Conservation (phyloP, 2,113 vertebrate species). For the Sclerurus mexicanus region DNA sequence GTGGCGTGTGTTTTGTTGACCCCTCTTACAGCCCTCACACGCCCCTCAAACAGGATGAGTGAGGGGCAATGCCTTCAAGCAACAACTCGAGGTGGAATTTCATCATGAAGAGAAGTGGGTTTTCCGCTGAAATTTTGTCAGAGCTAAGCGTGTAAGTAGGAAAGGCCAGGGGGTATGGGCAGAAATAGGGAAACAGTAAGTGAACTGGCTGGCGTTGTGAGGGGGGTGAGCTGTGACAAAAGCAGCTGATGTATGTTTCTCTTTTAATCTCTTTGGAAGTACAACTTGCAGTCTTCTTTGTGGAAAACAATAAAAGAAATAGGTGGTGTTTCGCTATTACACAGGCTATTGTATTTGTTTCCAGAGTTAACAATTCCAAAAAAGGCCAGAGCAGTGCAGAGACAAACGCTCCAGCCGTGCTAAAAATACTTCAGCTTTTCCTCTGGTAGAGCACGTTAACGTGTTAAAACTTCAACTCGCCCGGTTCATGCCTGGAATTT, state of each 20-base stretch:
- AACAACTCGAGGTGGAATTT: accelerated
- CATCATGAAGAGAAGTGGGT: background rate
- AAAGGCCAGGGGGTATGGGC: background rate
- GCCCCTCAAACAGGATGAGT: background rate
- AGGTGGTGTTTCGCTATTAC: background rate
- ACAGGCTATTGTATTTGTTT: constrained; percentile 31
- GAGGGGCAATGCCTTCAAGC: background rate
- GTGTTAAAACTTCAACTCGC: background rate
- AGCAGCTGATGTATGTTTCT: background rate
- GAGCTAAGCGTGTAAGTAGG: background rate
- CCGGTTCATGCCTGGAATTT: background rate
- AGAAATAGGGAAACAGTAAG: background rate
- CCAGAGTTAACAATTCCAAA: constrained; percentile 27
- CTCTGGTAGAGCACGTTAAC: constrained; percentile 9
- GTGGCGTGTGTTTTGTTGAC: background rate
- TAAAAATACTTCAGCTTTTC: constrained; percentile 53
- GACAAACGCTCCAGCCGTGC: background rate
- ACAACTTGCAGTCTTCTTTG: background rate
- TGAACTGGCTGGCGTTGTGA: background rate
- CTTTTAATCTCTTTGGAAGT: background rate
- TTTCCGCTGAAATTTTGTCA: background rate
- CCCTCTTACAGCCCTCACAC: accelerated
- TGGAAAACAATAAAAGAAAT: constrained; percentile 51
- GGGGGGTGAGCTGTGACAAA: background rate
- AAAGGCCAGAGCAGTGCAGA: constrained; percentile 3